Base-by-base conservation (phyloP, 2,888 invertebrate species). In the Rhagonycha lutea region DNA sequence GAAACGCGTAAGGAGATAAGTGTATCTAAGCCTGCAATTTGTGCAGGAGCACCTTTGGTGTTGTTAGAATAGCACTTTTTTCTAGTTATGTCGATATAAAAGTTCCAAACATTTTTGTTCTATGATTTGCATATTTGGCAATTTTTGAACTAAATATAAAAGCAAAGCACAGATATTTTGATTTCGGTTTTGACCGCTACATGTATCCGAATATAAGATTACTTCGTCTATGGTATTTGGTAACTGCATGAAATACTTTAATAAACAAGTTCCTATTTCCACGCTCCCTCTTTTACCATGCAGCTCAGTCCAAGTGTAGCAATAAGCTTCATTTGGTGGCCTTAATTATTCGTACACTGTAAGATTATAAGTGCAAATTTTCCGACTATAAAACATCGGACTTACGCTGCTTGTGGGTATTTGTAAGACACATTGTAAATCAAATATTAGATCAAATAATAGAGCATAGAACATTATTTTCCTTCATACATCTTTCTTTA, bases 301-400 rank as follows among this genome's bases (percentile, higher is more conserved):
- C 68, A 83, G 26, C 80, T 85, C 83, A 26, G 79, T 81, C 84
- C 84, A 84, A 68, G 70, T 68, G 69, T 79, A 82, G 70, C 83
- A 85, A 78, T 77, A 81, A 62, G 82, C 83, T 69, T 81, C 79
- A 77, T 84, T 83, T 69, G 83, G 82, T 28, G 76, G 67, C 24
- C 78, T 78, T 18, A 80, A n/a, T n/a, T n/a, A 79, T 79, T 84
- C 83, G 76, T 84, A 85, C 73, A 85, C 79, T 23, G 82, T 83
- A 14, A 85, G 81, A 79, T 84, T 85, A 77, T 81, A 82, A n/a
- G 14, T 26, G 28, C 28, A 68, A n/a, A 67, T 24, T 67, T 67
- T 62, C 9, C 67, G 67, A 23, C 24, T 67, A 12, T 67, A 67
- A 67, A 4, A 67, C 67, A 67, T 67, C 18, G 26, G 67, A 24